phyloP scores from a whole-genome alignment of 2,888 invertebrate genomes.

The Drymonia ruficornis region DNA sequence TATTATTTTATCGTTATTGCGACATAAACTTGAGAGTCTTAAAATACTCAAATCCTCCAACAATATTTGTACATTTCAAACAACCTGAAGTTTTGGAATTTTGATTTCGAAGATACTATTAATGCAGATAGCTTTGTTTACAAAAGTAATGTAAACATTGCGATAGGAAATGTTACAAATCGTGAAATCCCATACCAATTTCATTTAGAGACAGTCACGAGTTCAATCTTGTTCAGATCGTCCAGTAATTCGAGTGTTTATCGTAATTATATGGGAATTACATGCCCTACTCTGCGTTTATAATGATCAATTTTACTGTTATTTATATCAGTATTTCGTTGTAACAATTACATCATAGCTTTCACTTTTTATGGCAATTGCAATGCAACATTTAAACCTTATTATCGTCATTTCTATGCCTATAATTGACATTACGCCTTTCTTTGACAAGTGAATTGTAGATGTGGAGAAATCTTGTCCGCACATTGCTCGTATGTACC shows the following conservation, averaged over 20 bases:
- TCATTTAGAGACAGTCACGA: constrained; percentile 60
- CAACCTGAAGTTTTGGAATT: too few species aligned
- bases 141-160: constrained; percentile 36
- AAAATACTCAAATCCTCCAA: too few species aligned
- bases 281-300: constrained; percentile 32
- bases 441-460: constrained; percentile 19
- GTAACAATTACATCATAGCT: constrained; percentile 35
- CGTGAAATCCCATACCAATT: constrained; percentile 50
- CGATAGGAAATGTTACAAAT: constrained; percentile 45
- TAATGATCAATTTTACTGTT: neutral
- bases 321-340: constrained; percentile 13
- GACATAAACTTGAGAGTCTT: too few species aligned
- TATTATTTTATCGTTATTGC: neutral
- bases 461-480: constrained; percentile 34
- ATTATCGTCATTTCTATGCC: constrained; percentile 11
- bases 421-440: neutral
- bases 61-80: too few species aligned
- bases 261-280: constrained; percentile 41
- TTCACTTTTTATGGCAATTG: constrained; percentile 37
- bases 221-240: constrained; percentile 47
- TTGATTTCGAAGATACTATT: too few species aligned
- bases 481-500: constrained; percentile 17
- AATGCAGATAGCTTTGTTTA: neutral
- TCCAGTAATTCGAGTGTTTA: constrained; percentile 39
- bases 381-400: constrained; percentile 26